Percentiles rank a stretch among this genome's conserved stretches.
phyloP scores from a whole-genome alignment of 2,113 vertebrate species.

The Terrapene triunguis region DNA sequence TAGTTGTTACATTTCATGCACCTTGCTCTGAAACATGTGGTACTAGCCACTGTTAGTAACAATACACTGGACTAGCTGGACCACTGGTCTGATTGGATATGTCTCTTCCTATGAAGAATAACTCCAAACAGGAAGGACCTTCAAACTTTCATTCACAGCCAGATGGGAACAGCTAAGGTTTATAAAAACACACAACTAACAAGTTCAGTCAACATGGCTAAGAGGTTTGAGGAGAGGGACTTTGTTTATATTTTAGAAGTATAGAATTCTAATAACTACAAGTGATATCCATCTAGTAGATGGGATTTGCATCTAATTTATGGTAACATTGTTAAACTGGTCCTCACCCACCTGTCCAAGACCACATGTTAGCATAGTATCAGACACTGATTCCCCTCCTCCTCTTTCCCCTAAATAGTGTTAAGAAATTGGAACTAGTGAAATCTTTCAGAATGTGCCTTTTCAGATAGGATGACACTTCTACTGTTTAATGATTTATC shows the following conservation, averaged over 20 bases:
- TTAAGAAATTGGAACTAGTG: not conserved
- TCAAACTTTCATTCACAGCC: not conserved
- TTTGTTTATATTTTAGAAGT: not conserved
- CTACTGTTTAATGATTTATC: not conserved
- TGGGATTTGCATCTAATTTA: not conserved
- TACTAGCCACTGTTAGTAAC: not conserved
- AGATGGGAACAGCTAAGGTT: not conserved
- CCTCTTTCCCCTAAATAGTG: not conserved
- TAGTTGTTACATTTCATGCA: slow-evolving; percentile 15
- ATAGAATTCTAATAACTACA: not conserved
- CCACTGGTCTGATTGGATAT: not conserved
- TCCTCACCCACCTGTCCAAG: not conserved
- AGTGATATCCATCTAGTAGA: not conserved
- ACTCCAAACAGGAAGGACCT: not conserved
- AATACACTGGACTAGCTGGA: not conserved
- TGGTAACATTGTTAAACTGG: not conserved
- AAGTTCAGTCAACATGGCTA: not conserved
- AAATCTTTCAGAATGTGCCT: not conserved
- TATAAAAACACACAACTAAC: not conserved
- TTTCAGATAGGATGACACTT: not conserved
- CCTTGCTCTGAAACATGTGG: slow-evolving; percentile 5
- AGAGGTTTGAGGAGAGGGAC: not conserved
- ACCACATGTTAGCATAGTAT: not conserved
- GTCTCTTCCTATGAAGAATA: not conserved
- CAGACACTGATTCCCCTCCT: not conserved